Base-by-base conservation (phyloP, 2,113 vertebrate species). In the Ctenomys sociabilis region DNA sequence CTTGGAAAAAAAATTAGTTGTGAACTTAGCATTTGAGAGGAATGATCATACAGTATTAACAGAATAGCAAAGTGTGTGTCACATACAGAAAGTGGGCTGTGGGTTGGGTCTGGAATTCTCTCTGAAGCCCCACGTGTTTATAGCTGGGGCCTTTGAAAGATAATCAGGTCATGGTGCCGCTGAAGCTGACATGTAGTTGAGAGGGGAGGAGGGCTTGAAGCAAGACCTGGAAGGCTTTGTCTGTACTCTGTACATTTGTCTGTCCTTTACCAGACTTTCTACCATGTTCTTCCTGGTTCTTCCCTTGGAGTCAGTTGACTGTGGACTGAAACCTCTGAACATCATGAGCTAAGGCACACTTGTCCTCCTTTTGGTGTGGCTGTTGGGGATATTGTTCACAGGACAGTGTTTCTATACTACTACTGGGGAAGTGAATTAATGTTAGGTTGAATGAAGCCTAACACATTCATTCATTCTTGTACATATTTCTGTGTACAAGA, bases 21-120 rank as follows among this genome's bases (percentile, higher is more conserved):
- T 73, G 35, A 77, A 63, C 61, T 90, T 87, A 73, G 32, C 61
- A 90, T 88, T 45, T 93, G 35, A 70, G 61, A 78, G 88, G 59
- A 90, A 32, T 64, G 70, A 14, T 26, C 28, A 43, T 75, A 37
- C 2, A 43, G 5, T 28, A 70, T 37, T 32, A 52, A 24, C 52
- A 77, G 52, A 32, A 88, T 85, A 68, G 78, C 30, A 63, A 59
- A 66, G 30, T 14, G 5, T 66, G 68, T 95, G 17, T 85, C 28
- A 19, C 13, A 32, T 35, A 49, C 8, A 49, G 14, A 72, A 24
- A 61, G 24, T 43, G 22, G 43, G 72, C 7, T 75, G 72, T 28
- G 12, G 11, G 22, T 43, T 43, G 22, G 40, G 43, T 75, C 37
- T 28, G 24, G 5, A 75, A 43, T 75, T 43, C 68, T 35, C 17